A percentile compares a stretch with the other conserved stretches of the same genome.
Conservation (phyloP, 2,888 invertebrate genomes). For the Drosophila siamana region DNA sequence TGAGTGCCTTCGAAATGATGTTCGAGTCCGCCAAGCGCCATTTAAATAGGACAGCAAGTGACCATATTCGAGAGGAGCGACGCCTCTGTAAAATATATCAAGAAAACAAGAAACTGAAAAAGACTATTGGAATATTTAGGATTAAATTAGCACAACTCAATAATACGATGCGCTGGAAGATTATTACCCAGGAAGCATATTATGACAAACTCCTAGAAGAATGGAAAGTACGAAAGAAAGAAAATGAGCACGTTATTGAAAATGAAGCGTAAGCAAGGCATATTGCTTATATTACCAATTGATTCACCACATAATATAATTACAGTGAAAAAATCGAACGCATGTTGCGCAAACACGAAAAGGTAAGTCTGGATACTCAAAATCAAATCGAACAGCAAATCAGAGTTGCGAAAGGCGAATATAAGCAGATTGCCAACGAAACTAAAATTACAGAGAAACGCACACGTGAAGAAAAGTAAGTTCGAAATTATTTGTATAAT, state of each 20-base stretch:
- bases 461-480: background rate
- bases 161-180: background rate
- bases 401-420: slow-evolving; percentile 41
- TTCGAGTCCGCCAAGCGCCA: slow-evolving; percentile 40
- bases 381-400: slow-evolving; percentile 67
- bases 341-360: slow-evolving; percentile 56
- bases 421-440: background rate
- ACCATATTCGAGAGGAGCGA: slow-evolving; percentile 52
- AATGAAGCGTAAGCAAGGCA: slow-evolving; percentile 43
- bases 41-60: slow-evolving; percentile 36
- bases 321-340: slow-evolving; percentile 68
- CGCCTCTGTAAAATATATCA: slow-evolving; percentile 38
- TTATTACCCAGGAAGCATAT: slow-evolving; percentile 18
- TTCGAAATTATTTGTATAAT: too few relatives aligned
- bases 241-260: slow-evolving; percentile 31
- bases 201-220: slow-evolving; percentile 33
- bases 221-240: slow-evolving; percentile 11
- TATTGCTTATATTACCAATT: background rate
- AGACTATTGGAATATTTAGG: slow-evolving; percentile 21
- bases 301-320: too few relatives aligned
- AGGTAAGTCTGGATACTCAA: slow-evolving; percentile 63
- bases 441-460: background rate
- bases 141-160: slow-evolving; percentile 8
- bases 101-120: slow-evolving; percentile 37
- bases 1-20: slow-evolving; percentile 50